phyloP scores from a whole-genome alignment of 2,113 vertebrate species.

The Stercorarius parasiticus region DNA sequence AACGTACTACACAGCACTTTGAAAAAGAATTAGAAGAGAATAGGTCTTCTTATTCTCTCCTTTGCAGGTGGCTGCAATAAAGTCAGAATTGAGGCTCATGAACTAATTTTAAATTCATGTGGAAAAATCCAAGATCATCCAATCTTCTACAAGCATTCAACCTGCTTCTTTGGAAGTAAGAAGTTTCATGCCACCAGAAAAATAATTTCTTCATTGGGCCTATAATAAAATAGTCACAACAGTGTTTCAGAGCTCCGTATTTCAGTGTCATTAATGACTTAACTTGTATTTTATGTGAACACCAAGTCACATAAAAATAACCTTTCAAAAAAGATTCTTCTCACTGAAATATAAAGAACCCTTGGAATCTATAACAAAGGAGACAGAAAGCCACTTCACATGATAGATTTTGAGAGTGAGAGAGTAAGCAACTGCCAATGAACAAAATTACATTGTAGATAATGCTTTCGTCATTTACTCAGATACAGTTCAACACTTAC shows the following conservation, averaged over 20 bases:
- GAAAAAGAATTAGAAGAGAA: background rate
- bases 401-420: background rate
- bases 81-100: background rate
- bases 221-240: background rate
- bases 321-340: background rate
- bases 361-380: background rate
- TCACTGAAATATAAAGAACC: background rate
- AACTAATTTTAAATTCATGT: background rate
- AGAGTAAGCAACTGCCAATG: background rate
- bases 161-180: background rate
- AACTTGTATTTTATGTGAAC: background rate
- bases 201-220: background rate
- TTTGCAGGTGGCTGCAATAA: background rate
- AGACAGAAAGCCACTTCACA: background rate
- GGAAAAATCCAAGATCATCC: background rate
- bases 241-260: background rate
- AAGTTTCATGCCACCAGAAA: background rate
- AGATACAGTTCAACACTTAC: background rate
- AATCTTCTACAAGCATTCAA: background rate
- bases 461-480: background rate
- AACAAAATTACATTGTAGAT: background rate
- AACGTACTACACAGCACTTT: background rate
- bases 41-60: background rate
- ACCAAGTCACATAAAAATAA: background rate
- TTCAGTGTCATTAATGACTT: background rate